A percentile compares a stretch with the other conserved stretches of the same genome.
phyloP scores from a whole-genome alignment of 2,113 vertebrate genomes.

The Microcebus tavaratra region DNA sequence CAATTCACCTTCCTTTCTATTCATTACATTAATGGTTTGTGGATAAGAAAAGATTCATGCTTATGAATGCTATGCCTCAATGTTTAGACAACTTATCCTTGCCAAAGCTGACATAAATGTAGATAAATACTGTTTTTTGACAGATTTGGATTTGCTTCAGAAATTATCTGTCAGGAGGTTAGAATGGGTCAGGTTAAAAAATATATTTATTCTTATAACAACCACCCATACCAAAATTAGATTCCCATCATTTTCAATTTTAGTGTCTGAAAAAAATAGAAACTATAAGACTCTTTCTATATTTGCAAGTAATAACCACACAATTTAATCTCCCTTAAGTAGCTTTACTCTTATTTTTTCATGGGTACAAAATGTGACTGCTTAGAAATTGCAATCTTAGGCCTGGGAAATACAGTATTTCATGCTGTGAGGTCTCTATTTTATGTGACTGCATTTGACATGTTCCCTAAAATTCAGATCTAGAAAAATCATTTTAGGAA shows the following conservation, averaged over 20 bases:
- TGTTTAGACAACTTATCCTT: constrained; percentile 58
- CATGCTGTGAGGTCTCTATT: constrained; percentile 25
- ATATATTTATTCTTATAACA: constrained; percentile 58
- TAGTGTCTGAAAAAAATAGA: background rate
- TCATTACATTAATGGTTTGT: constrained; percentile 49
- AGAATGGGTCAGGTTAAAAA: constrained; percentile 45
- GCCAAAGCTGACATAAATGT: constrained; percentile 57
- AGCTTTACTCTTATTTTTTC: background rate
- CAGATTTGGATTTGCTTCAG: constrained; percentile 54
- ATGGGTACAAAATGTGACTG: background rate
- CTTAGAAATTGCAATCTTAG: constrained; percentile 30
- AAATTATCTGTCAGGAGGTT: constrained; percentile 64
- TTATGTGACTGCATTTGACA: constrained; percentile 50
- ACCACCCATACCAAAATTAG: constrained; percentile 49
- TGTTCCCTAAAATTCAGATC: constrained; percentile 36
- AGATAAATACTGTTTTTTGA: constrained; percentile 36
- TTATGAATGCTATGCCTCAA: constrained; percentile 31
- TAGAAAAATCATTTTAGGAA: background rate
- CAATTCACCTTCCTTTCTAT: constrained; percentile 47
- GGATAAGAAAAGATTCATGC: constrained; percentile 18
- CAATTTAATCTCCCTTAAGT: constrained; percentile 55
- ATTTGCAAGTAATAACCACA: constrained; percentile 67
- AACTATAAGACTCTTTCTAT: fast-evolving
- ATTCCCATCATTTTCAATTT: constrained; percentile 54
- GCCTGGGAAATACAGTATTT: constrained; percentile 47